A percentile compares a stretch with the other conserved stretches of the same genome.
These are phyloP conservation scores for Trachemys scripta DNA, from an alignment of 2,113 vertebrate species.

Conservation along the genomic window DNA sequence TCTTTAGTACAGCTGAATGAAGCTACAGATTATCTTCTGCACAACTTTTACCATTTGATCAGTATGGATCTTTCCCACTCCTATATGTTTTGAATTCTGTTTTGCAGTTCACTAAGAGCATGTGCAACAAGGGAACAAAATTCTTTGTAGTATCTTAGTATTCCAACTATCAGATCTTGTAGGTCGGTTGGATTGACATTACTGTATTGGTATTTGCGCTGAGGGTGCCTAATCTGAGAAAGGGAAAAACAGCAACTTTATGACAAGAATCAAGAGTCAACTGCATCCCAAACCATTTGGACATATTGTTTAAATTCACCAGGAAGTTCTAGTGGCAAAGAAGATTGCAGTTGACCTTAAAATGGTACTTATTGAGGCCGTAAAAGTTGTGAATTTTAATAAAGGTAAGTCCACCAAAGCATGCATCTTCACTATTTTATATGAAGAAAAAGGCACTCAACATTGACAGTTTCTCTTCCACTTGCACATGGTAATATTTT, in stretches of 20 bases:
- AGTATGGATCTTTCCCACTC: neutral
- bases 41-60: neutral
- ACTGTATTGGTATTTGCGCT: neutral
- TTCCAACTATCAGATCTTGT: neutral
- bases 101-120: neutral
- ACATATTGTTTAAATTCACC: neutral
- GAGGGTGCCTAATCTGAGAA: neutral
- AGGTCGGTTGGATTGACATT: neutral
- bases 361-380: neutral
- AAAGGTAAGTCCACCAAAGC: no score
- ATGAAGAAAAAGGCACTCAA: no score
- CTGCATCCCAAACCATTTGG: neutral
- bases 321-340: conserved; percentile 19
- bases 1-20: no score
- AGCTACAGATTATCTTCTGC: neutral
- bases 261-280: neutral
- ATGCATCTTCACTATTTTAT: no score
- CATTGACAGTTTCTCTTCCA: no score
- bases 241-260: neutral
- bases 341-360: conserved; percentile 33
- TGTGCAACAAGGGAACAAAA: no score
- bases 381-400: no score
- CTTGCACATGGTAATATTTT: no score
- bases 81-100: neutral
- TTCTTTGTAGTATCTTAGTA: no score